These are phyloP conservation scores for Nyctalus aviator DNA, from an alignment of 2,797 vertebrate genomes.

Conservation along the genomic window DNA sequence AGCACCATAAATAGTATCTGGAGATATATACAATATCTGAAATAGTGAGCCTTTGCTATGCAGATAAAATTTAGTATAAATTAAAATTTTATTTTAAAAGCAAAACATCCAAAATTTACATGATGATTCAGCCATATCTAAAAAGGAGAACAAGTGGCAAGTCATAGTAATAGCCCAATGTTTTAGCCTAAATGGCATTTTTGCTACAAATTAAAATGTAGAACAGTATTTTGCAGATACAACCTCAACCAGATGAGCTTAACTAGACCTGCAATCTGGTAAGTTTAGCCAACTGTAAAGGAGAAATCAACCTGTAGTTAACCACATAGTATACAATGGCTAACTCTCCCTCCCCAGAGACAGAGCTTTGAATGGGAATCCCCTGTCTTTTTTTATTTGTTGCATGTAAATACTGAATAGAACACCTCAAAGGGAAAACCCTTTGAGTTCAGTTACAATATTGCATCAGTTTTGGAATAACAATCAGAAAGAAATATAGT, in stretches of 20 bases:
- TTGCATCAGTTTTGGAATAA: not conserved
- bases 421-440: not conserved
- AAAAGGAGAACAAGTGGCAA: not conserved
- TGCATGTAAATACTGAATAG: not conserved
- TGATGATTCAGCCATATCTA: not conserved
- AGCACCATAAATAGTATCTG: not conserved
- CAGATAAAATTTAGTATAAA: not conserved
- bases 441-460: not conserved
- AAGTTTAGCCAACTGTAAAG: not conserved
- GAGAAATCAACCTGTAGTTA: not conserved
- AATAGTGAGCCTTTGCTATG: not conserved
- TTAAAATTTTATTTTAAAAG: slow-evolving; percentile 1
- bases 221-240: not conserved
- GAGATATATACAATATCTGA: not conserved
- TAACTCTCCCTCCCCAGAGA: not conserved
- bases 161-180: not conserved
- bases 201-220: not conserved
- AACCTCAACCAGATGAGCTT: not conserved
- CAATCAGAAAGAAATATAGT: not conserved
- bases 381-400: not conserved
- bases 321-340: not conserved
- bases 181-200: no score
- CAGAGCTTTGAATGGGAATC: not conserved
- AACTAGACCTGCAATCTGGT: not conserved
- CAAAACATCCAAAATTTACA: not conserved